Conservation (phyloP, 2,888 invertebrate genomes). For the Mechanitis messenoides region DNA sequence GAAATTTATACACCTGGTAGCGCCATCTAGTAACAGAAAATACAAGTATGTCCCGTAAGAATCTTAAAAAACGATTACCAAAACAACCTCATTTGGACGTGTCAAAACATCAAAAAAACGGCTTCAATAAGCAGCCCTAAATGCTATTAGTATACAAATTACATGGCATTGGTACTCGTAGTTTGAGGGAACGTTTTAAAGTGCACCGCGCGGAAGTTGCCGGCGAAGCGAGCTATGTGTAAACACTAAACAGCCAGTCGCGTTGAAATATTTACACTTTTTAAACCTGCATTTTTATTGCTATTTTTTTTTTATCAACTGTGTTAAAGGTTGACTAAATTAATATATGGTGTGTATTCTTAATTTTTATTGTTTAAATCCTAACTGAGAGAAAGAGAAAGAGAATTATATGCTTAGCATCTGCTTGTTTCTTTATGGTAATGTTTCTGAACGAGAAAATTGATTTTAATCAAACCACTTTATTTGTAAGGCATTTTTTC, state of each 20-base stretch:
- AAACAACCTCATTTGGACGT: too few species aligned
- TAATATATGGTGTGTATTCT: too few species aligned
- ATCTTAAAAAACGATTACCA: too few species aligned
- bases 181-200: conserved; percentile 46
- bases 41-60: too few species aligned
- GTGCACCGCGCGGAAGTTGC: conserved; percentile 51
- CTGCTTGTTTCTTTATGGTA: too few species aligned
- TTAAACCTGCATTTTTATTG: conserved; percentile 36
- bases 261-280: conserved; percentile 50
- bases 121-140: background rate
- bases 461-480: too few species aligned
- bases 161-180: conserved; percentile 20
- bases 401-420: background rate
- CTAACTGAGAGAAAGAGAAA: background rate
- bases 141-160: conserved; percentile 21
- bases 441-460: too few species aligned
- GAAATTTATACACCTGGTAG: too few species aligned
- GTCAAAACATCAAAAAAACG: background rate
- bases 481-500: too few species aligned
- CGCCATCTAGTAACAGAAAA: too few species aligned
- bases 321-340: conserved; percentile 1
- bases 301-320: conserved; percentile 14
- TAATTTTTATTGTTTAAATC: conserved; percentile 7
- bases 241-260: conserved; percentile 44
- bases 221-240: conserved; percentile 44